Conservation (phyloP, 1,140 invertebrate genomes). For the Papilio glaucus region DNA sequence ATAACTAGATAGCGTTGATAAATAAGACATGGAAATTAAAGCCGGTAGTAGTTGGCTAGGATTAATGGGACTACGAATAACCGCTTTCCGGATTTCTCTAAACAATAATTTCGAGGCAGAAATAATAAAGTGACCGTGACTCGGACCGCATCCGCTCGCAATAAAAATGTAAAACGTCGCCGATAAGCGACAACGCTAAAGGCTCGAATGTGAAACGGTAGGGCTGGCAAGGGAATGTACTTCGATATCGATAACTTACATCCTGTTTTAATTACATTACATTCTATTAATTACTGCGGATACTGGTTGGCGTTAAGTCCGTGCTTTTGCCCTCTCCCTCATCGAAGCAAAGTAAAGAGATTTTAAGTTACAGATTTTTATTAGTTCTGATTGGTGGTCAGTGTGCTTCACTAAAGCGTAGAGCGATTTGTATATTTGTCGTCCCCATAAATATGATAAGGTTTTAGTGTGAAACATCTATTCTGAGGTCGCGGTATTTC, state of each 20-base stretch:
- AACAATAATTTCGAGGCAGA: constrained; percentile 79
- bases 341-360: too few relatives aligned
- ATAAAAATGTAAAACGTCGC: constrained; percentile 81
- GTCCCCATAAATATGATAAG: too few relatives aligned
- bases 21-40: constrained; percentile 23
- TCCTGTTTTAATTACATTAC: too few relatives aligned
- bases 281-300: too few relatives aligned
- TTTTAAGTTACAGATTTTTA: too few relatives aligned
- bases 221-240: constrained; percentile 41
- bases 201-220: constrained; percentile 69
- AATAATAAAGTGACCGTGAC: constrained; percentile 76
- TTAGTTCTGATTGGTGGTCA: too few relatives aligned
- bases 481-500: too few relatives aligned
- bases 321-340: too few relatives aligned
- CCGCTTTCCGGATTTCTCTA: constrained; percentile 62
- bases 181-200: constrained; percentile 76
- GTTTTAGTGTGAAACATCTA: too few relatives aligned
- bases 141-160: constrained; percentile 78
- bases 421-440: too few relatives aligned
- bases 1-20: neutral
- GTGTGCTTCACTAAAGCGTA: too few relatives aligned
- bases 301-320: too few relatives aligned
- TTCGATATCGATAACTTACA: constrained; percentile 39
- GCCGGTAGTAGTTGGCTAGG: constrained; percentile 24
- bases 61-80: constrained; percentile 43